A percentile compares a stretch with the other conserved stretches of the same genome.
Evolutionary conservation across 2,797 vertebrate species (phyloP).

Genomic region (Myotis daubentonii): DNA sequence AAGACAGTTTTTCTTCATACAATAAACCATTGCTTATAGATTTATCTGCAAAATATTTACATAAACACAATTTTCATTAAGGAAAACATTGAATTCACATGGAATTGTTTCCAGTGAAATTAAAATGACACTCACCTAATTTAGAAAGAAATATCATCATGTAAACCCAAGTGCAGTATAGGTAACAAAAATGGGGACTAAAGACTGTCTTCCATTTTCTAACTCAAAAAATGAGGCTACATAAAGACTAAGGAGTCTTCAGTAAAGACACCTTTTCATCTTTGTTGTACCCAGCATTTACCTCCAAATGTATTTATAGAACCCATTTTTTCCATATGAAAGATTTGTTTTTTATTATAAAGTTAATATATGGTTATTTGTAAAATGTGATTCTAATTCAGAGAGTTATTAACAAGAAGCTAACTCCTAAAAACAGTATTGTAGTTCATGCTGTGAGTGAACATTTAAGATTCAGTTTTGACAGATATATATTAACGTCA

Average conservation of each 20-base stretch:
- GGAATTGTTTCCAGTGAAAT: background rate
- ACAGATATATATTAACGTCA: slow-evolving; percentile 17
- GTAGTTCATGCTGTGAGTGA: background rate
- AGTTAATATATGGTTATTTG: background rate
- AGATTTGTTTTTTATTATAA: background rate
- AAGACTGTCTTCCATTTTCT: background rate
- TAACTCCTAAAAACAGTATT: slow-evolving; percentile 14
- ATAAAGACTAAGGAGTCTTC: background rate
- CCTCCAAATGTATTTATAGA: slow-evolving; percentile 14
- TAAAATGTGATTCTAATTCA: slow-evolving; percentile 40
- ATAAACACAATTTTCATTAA: background rate
- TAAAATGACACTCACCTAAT: background rate
- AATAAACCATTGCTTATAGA: slow-evolving; percentile 42
- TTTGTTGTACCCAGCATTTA: slow-evolving; percentile 11
- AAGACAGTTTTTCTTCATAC: background rate
- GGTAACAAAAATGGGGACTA: slow-evolving; percentile 6
- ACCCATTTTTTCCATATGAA: background rate
- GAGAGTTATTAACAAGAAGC: slow-evolving; percentile 22
- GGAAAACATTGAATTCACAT: background rate
- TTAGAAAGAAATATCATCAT: slow-evolving; percentile 17
- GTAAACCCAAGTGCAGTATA: background rate
- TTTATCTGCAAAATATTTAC: background rate
- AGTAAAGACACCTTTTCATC: slow-evolving; percentile 32
- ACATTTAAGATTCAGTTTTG: background rate
- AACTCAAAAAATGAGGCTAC: background rate